Percentiles rank a stretch among this genome's conserved stretches.
Evolutionary conservation across 2,113 vertebrate species (phyloP).

Genomic region (Chauna torquata): DNA sequence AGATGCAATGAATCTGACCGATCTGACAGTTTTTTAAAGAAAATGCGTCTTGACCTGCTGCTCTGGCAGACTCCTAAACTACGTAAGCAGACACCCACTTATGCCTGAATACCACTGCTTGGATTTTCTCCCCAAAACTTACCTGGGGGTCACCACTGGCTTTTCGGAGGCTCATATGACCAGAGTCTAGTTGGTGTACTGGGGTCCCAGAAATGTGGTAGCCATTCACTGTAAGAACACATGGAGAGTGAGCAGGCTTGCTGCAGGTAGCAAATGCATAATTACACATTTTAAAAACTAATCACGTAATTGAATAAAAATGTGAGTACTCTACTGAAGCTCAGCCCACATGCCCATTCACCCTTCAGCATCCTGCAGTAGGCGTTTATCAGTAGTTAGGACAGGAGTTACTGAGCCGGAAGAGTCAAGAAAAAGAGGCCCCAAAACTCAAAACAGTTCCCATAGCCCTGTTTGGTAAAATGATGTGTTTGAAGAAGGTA

Average conservation of each 20-base stretch:
- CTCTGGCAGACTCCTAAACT: not conserved
- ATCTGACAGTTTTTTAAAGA: not conserved
- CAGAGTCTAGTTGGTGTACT: conserved; percentile 82
- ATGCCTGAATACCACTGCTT: not conserved
- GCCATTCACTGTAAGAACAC: conserved; percentile 89
- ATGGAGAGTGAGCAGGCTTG: not conserved
- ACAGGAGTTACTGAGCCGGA: not conserved
- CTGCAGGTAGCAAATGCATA: not conserved
- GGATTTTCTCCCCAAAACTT: conserved; percentile 18
- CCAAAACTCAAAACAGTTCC: not conserved
- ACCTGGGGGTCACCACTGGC: conserved; percentile 88
- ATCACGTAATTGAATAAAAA: not conserved
- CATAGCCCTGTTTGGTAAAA: not conserved
- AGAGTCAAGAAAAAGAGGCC: not conserved
- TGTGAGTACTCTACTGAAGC: not conserved
- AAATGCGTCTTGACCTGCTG: not conserved
- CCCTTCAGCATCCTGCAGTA: not conserved
- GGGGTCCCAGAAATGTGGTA: conserved; percentile 88
- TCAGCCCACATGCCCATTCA: not conserved
- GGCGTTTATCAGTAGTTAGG: not conserved
- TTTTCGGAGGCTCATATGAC: conserved; percentile 84
- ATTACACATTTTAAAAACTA: not conserved
- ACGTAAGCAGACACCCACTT: not conserved
- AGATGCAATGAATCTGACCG: not conserved
- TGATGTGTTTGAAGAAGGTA: not conserved